Conservation (phyloP, 1,140 invertebrate species). For the Polypedilum pembai region DNA sequence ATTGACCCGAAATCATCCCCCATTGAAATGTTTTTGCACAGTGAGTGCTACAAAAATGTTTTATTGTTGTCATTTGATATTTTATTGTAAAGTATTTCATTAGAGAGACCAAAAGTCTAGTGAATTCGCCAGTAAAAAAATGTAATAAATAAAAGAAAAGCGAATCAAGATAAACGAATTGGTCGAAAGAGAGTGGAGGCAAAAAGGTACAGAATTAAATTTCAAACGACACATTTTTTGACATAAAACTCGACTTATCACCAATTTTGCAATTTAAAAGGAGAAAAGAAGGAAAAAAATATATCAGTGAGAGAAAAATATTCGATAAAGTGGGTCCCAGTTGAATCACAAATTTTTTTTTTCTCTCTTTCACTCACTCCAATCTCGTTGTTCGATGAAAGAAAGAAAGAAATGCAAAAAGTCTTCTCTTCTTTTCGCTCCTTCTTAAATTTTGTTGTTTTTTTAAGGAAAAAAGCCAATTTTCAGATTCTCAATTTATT, state of each 20-base stretch:
- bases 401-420: background rate
- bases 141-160: conserved; percentile 13
- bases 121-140: background rate
- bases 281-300: background rate
- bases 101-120: conserved; percentile 5
- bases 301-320: background rate
- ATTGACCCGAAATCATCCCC: background rate
- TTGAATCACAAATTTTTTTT: conserved; percentile 6
- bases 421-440: too few relatives aligned
- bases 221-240: conserved; percentile 24
- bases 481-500: conserved; percentile 24
- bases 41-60: background rate
- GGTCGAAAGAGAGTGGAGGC: background rate
- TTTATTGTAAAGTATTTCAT: conserved; percentile 16
- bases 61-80: conserved; percentile 14
- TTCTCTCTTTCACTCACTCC: background rate
- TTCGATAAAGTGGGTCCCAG: background rate
- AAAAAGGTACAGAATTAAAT: conserved; percentile 2
- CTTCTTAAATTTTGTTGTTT: too few relatives aligned
- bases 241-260: conserved; percentile 28
- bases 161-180: conserved; percentile 18
- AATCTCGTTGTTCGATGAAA: background rate
- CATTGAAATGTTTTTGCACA: background rate
- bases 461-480: background rate
- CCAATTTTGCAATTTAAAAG: conserved; percentile 22